Evolutionary conservation across 92 coral and sea anemone genomes (phyloP).

Genomic region (Chrysogorgia sp.): DNA sequence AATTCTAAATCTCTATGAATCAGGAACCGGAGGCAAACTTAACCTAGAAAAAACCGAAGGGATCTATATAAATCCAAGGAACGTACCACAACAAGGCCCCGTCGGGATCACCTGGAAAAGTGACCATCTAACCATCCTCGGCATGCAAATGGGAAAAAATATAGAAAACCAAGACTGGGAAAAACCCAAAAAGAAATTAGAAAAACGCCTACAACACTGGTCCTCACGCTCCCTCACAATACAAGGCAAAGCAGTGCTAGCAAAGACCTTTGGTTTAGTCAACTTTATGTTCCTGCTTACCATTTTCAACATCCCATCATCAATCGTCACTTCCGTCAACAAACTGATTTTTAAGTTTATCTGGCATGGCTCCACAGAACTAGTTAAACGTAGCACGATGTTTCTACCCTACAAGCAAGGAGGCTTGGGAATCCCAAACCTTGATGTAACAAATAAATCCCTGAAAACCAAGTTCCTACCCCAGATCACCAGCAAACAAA

Average conservation of each 20-base stretch:
- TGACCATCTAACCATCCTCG: conserved; percentile 54
- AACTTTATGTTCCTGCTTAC: conserved; percentile 51
- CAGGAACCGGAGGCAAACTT: conserved; percentile 42
- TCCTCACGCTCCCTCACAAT: conserved; percentile 16
- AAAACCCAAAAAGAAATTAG: conserved; percentile 10
- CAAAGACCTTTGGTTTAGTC: conserved; percentile 32
- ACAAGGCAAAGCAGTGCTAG: conserved; percentile 31
- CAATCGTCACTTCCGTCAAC: conserved; percentile 3
- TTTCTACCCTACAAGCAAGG: neutral
- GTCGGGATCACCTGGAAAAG: conserved; percentile 52
- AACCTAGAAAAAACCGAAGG: conserved; percentile 55
- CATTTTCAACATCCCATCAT: conserved; percentile 34
- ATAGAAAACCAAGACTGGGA: conserved; percentile 25
- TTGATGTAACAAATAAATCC: neutral
- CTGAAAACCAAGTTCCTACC: conserved; percentile 5
- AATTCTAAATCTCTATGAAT: conserved; percentile 20
- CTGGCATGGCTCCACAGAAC: conserved; percentile 10
- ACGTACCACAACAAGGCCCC: conserved; percentile 39
- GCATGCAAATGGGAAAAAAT: conserved; percentile 19
- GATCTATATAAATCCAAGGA: conserved; percentile 44
- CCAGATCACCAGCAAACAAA: neutral
- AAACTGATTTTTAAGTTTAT: conserved; percentile 3
- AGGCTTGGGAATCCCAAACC: neutral
- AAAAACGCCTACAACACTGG: conserved; percentile 26
- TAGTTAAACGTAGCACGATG: neutral